Evolutionary conservation across 1,140 invertebrate species (phyloP), one percentile per base, ranked within the genome.

Genomic region (Apocrypta bakeri): DNA sequence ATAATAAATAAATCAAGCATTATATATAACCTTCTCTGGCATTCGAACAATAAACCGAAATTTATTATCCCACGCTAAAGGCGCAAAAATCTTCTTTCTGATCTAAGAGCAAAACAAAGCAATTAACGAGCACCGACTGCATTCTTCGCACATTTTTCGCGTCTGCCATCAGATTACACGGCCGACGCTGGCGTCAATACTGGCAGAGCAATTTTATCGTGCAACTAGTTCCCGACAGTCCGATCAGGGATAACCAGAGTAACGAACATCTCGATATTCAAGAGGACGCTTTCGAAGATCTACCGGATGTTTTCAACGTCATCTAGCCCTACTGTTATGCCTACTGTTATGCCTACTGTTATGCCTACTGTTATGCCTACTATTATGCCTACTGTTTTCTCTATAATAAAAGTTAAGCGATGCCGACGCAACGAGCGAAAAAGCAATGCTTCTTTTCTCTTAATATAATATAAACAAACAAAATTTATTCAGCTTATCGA

Each of bases 151-250:
- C n/a, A 37, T 42, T 11, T 42, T 12, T 42, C 40, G 1, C 40
- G 7, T 17, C 1, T 48, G 14, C 42, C 42, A 48, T 48, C 48
- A 92, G 91, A 85, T 85, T 91, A 64, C 91, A 92, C 78, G 87
- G 89, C 0, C 86, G 90, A 85, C 86, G 90, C 66, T 91, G 91
- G 91, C 87, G 87, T 8, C 87, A 90, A 40, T 91, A 89, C 37
- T 91, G 90, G 91, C 85, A 91, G 42, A 89, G 87, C 63, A 92
- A 91, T 64, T 92, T 89, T 73, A 89, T 91, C 33, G 85, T 91
- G 14, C 87, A 89, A 72, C 84, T 92, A n/a, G 61, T 90, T 25
- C 90, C 90, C 0, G 83, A 88, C 29, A 85, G 76, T 31, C 74
- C 72, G 4, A 33, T 72, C 14, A n/a, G 25, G 9, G 6, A 21